phyloP scores from a whole-genome alignment of 2,888 invertebrate genomes.

The Marronus borbonicus region DNA sequence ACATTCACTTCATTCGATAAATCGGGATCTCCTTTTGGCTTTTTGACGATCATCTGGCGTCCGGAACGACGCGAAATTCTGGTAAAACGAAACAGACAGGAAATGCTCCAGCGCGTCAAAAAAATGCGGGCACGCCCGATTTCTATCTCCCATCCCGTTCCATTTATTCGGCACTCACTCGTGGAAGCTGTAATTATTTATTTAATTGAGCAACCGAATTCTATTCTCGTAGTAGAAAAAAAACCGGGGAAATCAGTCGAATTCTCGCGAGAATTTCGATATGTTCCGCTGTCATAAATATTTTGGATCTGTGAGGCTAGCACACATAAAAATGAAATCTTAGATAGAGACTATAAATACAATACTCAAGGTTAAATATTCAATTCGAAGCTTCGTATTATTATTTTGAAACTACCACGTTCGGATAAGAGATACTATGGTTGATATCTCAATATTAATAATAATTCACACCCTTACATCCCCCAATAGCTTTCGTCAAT shows the following conservation, averaged over 20 bases:
- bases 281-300: constrained; percentile 18
- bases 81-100: not conserved
- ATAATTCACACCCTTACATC: no score
- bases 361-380: no score
- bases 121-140: not conserved
- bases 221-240: not conserved
- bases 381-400: no score
- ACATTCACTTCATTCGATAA: not conserved
- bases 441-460: no score
- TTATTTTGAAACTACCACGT: no score
- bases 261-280: constrained; percentile 12
- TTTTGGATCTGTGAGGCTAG: not conserved
- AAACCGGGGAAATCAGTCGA: not conserved
- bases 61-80: not conserved
- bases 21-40: not conserved
- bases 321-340: no score
- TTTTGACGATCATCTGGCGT: not conserved
- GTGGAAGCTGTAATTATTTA: constrained; percentile 8
- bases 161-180: not conserved
- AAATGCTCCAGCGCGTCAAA: not conserved
- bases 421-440: no score
- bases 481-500: no score
- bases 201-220: constrained; percentile 8
- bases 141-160: not conserved
- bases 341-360: no score